Conservation (phyloP, 2,888 invertebrate genomes). For the Liposcelis brunnea region DNA sequence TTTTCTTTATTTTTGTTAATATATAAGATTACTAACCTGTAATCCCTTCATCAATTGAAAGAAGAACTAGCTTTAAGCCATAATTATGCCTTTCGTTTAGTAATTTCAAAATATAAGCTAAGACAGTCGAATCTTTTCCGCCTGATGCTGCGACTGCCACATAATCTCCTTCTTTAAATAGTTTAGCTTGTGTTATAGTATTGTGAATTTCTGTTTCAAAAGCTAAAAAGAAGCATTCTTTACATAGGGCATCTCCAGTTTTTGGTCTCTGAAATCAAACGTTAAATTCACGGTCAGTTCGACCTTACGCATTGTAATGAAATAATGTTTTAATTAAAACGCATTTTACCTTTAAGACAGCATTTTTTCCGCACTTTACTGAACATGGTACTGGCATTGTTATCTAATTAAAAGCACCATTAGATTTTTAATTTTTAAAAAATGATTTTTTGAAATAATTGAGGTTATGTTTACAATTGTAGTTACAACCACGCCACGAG, state of each 20-base stretch:
- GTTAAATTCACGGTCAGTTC: too few relatives aligned
- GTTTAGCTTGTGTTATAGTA: constrained; percentile 62
- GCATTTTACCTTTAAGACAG: constrained; percentile 56
- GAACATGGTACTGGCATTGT: constrained; percentile 53
- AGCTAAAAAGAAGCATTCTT: constrained; percentile 81
- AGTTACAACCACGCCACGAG: too few relatives aligned
- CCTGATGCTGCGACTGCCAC: constrained; percentile 91
- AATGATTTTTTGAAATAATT: too few relatives aligned
- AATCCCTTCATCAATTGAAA: constrained; percentile 98
- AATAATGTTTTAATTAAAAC: background rate
- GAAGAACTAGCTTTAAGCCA: constrained; percentile 68
- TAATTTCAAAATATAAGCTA: constrained; percentile 82
- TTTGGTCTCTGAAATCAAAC: constrained; percentile 57
- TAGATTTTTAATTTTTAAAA: too few relatives aligned
- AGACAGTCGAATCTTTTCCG: constrained; percentile 93
- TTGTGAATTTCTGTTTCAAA: constrained; percentile 92
- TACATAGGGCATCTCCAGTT: constrained; percentile 82
- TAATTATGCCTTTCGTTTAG: constrained; percentile 83
- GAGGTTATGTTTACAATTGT: too few relatives aligned
- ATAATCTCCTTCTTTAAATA: constrained; percentile 68
- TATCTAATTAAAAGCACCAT: background rate
- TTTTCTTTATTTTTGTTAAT: constrained; percentile 10
- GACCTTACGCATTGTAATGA: constrained; percentile 16
- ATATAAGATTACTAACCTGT: constrained; percentile 36
- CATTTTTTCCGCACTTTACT: constrained; percentile 54